A percentile compares a stretch with the other conserved stretches of the same genome.
phyloP scores from a whole-genome alignment of 2,113 vertebrate genomes.

The Prochilodus magdalenae region DNA sequence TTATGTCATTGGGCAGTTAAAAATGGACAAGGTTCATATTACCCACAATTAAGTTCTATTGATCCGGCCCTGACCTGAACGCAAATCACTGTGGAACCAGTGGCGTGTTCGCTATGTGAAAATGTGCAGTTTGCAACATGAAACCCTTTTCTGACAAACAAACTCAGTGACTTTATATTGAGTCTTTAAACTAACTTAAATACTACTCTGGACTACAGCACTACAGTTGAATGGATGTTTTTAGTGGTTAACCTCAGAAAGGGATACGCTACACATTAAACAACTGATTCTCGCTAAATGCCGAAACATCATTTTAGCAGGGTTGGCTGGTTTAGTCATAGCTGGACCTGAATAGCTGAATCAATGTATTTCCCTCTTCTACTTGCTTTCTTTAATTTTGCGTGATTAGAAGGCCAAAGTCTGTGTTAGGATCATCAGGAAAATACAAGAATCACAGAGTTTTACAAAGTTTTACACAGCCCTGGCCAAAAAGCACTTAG shows the following conservation, averaged over 20 bases:
- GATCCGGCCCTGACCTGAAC: constrained; percentile 56
- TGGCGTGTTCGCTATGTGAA: not conserved
- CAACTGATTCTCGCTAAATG: not conserved
- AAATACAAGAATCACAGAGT: too few species aligned
- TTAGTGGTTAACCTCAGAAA: not conserved
- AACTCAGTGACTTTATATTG: constrained; percentile 1
- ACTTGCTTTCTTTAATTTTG: too few species aligned
- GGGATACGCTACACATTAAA: not conserved
- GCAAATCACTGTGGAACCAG: constrained; percentile 54
- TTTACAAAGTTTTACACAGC: too few species aligned
- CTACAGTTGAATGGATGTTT: constrained; percentile 3
- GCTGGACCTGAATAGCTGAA: too few species aligned
- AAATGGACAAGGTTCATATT: constrained; percentile 65
- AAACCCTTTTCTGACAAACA: constrained; percentile 9
- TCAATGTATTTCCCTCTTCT: too few species aligned
- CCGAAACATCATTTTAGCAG: too few species aligned
- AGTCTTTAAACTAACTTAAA: constrained; percentile 30
- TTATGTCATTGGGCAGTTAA: constrained; percentile 64
- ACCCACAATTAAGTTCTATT: constrained; percentile 69
- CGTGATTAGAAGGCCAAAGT: too few species aligned
- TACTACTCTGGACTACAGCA: not conserved
- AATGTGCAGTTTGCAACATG: constrained; percentile 32
- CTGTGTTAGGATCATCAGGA: too few species aligned
- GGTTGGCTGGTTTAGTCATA: too few species aligned
- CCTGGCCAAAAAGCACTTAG: too few species aligned